Conservation (phyloP, 2,797 vertebrate genomes). For the Knipowitschia caucasica region DNA sequence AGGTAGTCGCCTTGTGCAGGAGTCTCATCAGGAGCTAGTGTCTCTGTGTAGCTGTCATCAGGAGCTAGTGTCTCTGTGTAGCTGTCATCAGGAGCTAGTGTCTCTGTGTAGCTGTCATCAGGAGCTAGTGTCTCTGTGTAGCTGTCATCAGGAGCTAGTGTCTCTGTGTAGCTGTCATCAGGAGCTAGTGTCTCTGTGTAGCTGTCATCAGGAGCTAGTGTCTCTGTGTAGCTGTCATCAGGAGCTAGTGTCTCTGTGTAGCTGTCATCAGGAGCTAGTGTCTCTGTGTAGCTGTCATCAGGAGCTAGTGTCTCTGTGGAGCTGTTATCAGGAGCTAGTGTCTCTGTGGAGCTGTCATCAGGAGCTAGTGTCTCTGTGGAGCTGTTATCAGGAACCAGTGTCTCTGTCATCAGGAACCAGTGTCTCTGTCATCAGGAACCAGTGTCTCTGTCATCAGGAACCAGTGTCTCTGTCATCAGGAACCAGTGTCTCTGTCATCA, state of each 20-base stretch:
- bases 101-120: too few species aligned
- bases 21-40: not conserved
- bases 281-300: too few species aligned
- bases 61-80: not conserved
- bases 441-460: conserved; percentile 64
- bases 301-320: not conserved
- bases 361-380: not conserved
- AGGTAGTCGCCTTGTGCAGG: too few species aligned
- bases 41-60: too few species aligned
- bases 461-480: too few species aligned
- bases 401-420: conserved; percentile 71
- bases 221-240: too few species aligned
- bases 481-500: conserved; percentile 42
- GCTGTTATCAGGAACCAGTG: not conserved
- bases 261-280: conserved; percentile 96
- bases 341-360: too few species aligned
- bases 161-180: too few species aligned
- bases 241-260: not conserved
- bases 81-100: conserved; percentile 96
- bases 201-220: conserved; percentile 96
- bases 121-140: not conserved
- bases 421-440: too few species aligned
- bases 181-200: not conserved
- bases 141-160: conserved; percentile 96
- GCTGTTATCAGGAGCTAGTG: not conserved